Evolutionary conservation across 23 tunicate species (phyloP).

Genomic region (Trididemnum miniatum): DNA sequence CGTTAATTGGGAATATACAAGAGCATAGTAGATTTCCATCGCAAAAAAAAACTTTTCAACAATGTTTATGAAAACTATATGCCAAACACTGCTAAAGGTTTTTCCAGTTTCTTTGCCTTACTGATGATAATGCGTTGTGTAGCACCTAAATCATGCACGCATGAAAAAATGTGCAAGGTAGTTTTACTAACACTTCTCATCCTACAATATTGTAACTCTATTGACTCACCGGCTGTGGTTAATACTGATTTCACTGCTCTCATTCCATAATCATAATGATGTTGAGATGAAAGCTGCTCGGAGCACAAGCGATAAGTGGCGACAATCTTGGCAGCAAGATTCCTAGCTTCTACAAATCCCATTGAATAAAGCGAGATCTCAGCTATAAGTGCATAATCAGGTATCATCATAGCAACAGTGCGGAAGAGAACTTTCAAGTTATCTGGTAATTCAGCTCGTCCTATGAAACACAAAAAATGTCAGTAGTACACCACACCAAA

Average conservation of each 20-base stretch:
- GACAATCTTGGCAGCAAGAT: conserved; percentile 92
- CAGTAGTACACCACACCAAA: too few species aligned
- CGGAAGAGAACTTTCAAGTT: conserved; percentile 90
- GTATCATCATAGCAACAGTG: conserved; percentile 99
- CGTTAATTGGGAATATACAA: too few species aligned
- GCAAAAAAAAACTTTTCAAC: too few species aligned
- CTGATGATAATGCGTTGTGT: too few species aligned
- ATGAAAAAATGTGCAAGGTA: too few species aligned
- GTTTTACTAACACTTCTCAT: too few species aligned
- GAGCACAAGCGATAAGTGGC: conserved; percentile 89
- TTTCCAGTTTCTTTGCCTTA: too few species aligned
- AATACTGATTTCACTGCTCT: conserved; percentile 96
- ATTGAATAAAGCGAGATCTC: conserved; percentile 95
- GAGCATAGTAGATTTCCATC: too few species aligned
- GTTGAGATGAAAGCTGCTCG: conserved; percentile 95
- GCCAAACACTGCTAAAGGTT: too few species aligned
- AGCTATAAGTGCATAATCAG: conserved; percentile 93
- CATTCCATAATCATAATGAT: conserved; percentile 99
- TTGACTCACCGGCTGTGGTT: conserved; percentile 76
- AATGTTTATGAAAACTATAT: too few species aligned
- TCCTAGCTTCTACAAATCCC: conserved; percentile 94
- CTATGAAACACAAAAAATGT: conserved; percentile 2
- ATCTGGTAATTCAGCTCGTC: conserved; percentile 95
- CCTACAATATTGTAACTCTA: too few species aligned
- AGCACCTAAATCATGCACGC: too few species aligned